Evolutionary conservation across 2,113 vertebrate species (phyloP), one percentile per base, ranked within the genome.

Genomic region (Zootoca vivipara): DNA sequence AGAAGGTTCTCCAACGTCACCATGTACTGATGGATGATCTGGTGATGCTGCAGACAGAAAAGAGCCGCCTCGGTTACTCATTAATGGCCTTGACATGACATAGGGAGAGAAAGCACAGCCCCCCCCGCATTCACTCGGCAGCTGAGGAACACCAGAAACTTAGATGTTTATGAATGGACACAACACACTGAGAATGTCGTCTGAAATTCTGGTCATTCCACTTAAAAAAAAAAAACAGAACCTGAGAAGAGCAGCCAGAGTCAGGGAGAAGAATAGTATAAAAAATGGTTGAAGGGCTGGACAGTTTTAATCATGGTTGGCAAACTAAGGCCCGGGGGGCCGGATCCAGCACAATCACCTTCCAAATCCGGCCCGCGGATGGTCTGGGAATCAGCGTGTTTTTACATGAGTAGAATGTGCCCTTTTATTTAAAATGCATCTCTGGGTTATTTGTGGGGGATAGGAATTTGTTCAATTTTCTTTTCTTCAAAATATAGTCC

Each of bases 11-110:
- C 99, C 94, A 99, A 96, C 8, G 99, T 99, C 90, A 98, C 98
- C 98, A 99, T 98, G 96, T 99, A 99, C 96, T 99, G 99, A 95
- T 99, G 98, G 97, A 99, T 99, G 94, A 97, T 99, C 87, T 97
- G 97, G 88, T 99, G 98, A 93, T 99, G 98, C 99, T 99, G 96
- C 8, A 18, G 84, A 77, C 69, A 93, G 46, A 64, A 73, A 92
- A 67, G 20, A 83, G 2, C 52, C 28, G 85, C 0, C 5, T 80
- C 90, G 83, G 89, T 4, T 89, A 9, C 30, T 89, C 88, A 67
- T 58, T 20, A 52, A 85, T 40, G 18, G 22, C n/a, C 64, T 69
- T 62, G 15, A 12, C 2, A 2, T n/a, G 38, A 4, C 20, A 9
- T 3, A 5, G 3, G 12, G 56, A 75, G 35, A 40, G 5, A 70